Evolutionary conservation across 2,797 vertebrate genomes (phyloP).

Genomic region (Amazonetta brasiliensis): DNA sequence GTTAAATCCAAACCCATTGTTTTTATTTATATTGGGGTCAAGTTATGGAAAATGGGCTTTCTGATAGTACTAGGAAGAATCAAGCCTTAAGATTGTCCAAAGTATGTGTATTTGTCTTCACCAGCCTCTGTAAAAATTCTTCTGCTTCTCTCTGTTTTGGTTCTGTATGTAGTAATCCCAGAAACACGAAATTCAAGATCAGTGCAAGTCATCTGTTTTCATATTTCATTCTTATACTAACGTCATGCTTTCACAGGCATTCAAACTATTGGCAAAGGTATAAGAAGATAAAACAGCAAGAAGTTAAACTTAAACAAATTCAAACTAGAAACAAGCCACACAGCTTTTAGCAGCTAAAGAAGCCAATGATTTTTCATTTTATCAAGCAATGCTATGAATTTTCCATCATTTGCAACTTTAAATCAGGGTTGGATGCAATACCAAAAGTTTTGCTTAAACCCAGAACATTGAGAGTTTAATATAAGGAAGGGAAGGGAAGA

Average conservation of each 20-base stretch:
- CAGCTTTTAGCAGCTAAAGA: neutral
- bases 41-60: neutral
- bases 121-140: neutral
- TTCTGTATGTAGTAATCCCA: neutral
- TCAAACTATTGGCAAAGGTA: neutral
- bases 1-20: neutral
- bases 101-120: neutral
- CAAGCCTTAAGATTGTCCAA: neutral
- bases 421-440: neutral
- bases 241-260: neutral
- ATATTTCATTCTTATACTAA: slow-evolving; percentile 11
- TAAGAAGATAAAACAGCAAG: slow-evolving; percentile 5
- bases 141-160: neutral
- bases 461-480: neutral
- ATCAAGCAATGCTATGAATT: neutral
- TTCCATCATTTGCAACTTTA: neutral
- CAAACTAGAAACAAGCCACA: neutral
- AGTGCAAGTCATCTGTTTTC: neutral
- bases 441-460: neutral
- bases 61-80: neutral
- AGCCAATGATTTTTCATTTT: neutral
- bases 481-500: neutral
- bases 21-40: neutral
- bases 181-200: neutral
- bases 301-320: slow-evolving; percentile 18